Conservation (phyloP, 2,113 vertebrate genomes). For the Macheiramphus alcinus region DNA sequence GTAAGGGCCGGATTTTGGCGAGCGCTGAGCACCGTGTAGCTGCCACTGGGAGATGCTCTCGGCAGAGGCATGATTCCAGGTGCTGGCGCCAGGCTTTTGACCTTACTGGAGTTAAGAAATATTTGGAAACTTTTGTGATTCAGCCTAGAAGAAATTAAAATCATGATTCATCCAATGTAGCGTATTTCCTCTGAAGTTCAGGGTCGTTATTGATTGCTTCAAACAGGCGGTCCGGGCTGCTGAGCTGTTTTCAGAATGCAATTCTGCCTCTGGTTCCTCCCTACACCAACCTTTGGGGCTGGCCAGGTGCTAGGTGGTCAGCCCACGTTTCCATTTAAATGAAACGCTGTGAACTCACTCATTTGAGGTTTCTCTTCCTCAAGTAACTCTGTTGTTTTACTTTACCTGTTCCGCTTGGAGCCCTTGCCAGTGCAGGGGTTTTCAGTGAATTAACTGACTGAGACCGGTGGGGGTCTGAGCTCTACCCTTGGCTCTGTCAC, state of each 20-base stretch:
- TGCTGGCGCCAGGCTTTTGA: not conserved
- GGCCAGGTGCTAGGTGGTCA: not conserved
- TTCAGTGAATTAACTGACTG: not conserved
- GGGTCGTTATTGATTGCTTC: not conserved
- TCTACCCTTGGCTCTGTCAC: not conserved
- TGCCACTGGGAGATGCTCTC: not conserved
- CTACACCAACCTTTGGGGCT: rapidly evolving
- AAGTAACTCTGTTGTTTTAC: not conserved
- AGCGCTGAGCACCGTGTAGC: not conserved
- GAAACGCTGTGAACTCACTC: not conserved
- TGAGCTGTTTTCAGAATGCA: not conserved
- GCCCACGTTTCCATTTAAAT: rapidly evolving
- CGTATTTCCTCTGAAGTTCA: rapidly evolving
- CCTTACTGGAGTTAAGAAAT: not conserved
- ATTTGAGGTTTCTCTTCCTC: not conserved
- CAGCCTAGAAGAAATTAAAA: too few species aligned
- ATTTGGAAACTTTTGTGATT: not conserved
- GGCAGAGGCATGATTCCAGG: not conserved
- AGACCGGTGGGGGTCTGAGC: not conserved
- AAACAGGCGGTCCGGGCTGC: not conserved
- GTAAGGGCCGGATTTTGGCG: rapidly evolving
- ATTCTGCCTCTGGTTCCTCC: not conserved
- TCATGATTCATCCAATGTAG: not conserved
- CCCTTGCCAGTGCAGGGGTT: not conserved
- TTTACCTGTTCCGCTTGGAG: not conserved